Evolutionary conservation across 1,140 invertebrate species (phyloP), one percentile per base, ranked within the genome.

Genomic region (Notospermus geniculatus): DNA sequence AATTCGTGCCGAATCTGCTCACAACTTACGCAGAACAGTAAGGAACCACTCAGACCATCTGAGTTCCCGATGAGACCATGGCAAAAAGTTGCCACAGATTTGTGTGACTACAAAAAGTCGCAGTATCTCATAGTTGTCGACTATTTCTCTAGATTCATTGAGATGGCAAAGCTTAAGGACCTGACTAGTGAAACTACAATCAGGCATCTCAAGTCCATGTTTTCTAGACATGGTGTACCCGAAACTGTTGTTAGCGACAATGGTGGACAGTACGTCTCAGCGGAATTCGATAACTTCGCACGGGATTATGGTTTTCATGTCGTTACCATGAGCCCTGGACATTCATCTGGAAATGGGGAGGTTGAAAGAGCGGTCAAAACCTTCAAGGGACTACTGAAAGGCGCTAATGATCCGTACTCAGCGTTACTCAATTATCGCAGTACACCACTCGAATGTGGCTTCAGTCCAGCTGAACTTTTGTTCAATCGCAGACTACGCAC

Each of bases 191-290:
- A 17, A 7, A 55, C 23, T 19, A 62, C 66, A 2, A 71, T 69
- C 28, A 54, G 59, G 15, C 55, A 64, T 7, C 50, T 70, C 27
- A 68, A 63, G 29, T 55, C 53, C 9, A 62, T 70, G 0, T 73
- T 72, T 59, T 62, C 63, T 2, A 61, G 58, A 29, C 57, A 69
- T 57, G 69, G 67, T 15, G 67, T 72, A 15, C 63, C 65, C 17
- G 63, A 66, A 9, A 23, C 29, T 2, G 17, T 72, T 1, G 27
- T 69, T 0, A 60, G 60, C 15, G 71, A 73, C 54, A 75, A 73
- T 56, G 65, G 64, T 0, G 65, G 68, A 17, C 62, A 71, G 43
- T 77, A 66, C 41, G 23, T n/a, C n/a, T n/a, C n/a, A n/a, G n/a
- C n/a, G n/a, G n/a, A n/a, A n/a, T n/a, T n/a, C n/a, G n/a, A n/a